These are phyloP conservation scores for Carcinoscorpius rotundicauda DNA, from an alignment of 1,140 invertebrate genomes.

Conservation along the genomic window DNA sequence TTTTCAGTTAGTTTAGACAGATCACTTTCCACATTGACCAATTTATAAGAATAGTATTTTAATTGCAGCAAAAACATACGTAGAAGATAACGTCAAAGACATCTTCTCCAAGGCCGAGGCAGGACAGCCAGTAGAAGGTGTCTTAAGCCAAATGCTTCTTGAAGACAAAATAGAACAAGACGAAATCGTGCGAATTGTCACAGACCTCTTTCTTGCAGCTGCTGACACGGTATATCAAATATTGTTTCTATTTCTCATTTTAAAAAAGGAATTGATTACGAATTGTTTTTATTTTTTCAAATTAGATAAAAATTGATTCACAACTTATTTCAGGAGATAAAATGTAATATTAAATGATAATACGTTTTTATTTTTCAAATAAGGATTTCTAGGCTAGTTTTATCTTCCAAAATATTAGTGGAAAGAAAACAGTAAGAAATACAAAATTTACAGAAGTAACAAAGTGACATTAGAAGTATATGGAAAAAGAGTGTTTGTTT, in stretches of 20 bases:
- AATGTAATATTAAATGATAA: background rate
- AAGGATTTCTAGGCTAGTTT: too few species aligned
- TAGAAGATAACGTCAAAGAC: conserved; percentile 23
- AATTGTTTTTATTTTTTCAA: background rate
- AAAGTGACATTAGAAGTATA: too few species aligned
- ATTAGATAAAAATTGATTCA: background rate
- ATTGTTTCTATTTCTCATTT: too few species aligned
- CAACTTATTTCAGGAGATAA: background rate
- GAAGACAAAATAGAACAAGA: conserved; percentile 43
- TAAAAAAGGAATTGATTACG: too few species aligned
- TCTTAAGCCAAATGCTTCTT: conserved; percentile 43
- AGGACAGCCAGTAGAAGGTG: conserved; percentile 37
- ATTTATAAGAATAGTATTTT: too few species aligned
- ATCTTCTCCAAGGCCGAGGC: conserved; percentile 13
- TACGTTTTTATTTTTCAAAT: background rate
- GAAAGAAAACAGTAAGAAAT: too few species aligned
- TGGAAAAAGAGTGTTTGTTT: too few species aligned
- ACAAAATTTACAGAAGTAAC: too few species aligned
- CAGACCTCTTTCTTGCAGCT: conserved; percentile 74
- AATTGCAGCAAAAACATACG: conserved; percentile 19
- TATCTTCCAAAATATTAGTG: too few species aligned
- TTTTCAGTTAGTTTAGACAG: too few species aligned
- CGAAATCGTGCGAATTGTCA: conserved; percentile 53
- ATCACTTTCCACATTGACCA: too few species aligned
- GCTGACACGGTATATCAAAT: conserved; percentile 59